Evolutionary conservation across 2,113 vertebrate genomes (phyloP).

Genomic region (Periophthalmus modestus): DNA sequence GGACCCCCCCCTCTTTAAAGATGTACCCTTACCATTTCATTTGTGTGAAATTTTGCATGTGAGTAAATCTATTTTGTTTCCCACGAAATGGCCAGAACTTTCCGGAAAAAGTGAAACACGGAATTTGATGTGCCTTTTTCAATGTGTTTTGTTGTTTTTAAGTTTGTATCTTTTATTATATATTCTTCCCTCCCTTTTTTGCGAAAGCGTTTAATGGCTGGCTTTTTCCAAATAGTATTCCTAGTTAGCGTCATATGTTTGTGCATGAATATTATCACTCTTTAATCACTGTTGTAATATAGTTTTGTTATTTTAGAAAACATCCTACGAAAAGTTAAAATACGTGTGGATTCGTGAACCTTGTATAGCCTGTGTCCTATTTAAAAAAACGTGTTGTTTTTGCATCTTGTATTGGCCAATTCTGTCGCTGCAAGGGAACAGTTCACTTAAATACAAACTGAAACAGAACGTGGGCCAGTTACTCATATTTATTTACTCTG

Average conservation of each 20-base stretch:
- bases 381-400: slow-evolving; percentile 68
- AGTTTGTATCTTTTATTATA: slow-evolving; percentile 21
- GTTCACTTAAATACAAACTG: not conserved
- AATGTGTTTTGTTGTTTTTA: slow-evolving; percentile 27
- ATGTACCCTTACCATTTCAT: not conserved
- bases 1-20: not conserved
- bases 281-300: slow-evolving; percentile 75
- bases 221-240: slow-evolving; percentile 60
- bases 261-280: slow-evolving; percentile 77
- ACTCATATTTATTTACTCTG: too few species aligned
- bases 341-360: slow-evolving; percentile 67
- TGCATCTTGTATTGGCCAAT: slow-evolving; percentile 73
- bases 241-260: slow-evolving; percentile 67
- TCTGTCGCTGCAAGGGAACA: slow-evolving; percentile 24
- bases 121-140: slow-evolving; percentile 66
- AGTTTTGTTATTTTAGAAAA: slow-evolving; percentile 69
- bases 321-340: slow-evolving; percentile 51
- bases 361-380: slow-evolving; percentile 73
- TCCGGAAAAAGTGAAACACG: slow-evolving; percentile 14
- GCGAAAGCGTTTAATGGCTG: slow-evolving; percentile 27
- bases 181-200: slow-evolving; percentile 4
- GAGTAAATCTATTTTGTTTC: slow-evolving; percentile 1
- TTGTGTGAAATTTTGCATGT: slow-evolving; percentile 9
- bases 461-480: not conserved
- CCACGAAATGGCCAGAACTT: slow-evolving; percentile 9